Evolutionary conservation across 2,797 vertebrate genomes (phyloP).

Genomic region (Mionectes olivaceus): DNA sequence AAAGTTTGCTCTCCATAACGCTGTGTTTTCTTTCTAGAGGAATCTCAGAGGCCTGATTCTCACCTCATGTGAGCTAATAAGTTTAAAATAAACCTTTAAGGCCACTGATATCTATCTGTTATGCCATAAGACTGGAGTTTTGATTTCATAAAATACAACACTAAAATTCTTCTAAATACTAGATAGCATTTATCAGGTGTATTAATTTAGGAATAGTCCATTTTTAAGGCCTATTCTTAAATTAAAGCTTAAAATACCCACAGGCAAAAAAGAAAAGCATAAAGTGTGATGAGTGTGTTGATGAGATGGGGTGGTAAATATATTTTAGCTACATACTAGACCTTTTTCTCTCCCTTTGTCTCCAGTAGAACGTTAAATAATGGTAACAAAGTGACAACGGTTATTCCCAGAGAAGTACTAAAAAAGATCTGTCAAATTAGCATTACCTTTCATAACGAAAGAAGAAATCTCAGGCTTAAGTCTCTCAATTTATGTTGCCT

Average conservation of each 20-base stretch:
- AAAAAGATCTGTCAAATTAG: not conserved
- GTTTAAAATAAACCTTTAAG: not conserved
- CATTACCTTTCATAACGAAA: not conserved
- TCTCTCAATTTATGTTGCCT: not conserved
- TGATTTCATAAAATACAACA: not conserved
- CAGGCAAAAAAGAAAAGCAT: not conserved
- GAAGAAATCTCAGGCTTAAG: not conserved
- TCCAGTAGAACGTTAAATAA: not conserved
- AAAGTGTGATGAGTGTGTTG: not conserved
- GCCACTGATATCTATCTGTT: not conserved
- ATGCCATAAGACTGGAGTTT: not conserved
- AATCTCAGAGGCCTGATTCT: not conserved
- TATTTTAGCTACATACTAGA: not conserved
- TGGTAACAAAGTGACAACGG: not conserved
- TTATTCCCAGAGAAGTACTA: not conserved
- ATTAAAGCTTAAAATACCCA: not conserved
- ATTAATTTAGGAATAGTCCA: not conserved
- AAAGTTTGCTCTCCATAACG: not conserved
- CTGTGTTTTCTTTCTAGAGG: not conserved
- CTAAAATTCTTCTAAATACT: not conserved
- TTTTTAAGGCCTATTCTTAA: not conserved
- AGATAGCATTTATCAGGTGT: not conserved
- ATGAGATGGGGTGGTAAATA: not conserved
- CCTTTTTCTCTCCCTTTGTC: not conserved
- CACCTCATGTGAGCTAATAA: not conserved